Percentiles rank a stretch among this genome's conserved stretches.
These are phyloP conservation scores for Etheostoma nigrum DNA, from an alignment of 2,797 vertebrate species.

Conservation along the genomic window DNA sequence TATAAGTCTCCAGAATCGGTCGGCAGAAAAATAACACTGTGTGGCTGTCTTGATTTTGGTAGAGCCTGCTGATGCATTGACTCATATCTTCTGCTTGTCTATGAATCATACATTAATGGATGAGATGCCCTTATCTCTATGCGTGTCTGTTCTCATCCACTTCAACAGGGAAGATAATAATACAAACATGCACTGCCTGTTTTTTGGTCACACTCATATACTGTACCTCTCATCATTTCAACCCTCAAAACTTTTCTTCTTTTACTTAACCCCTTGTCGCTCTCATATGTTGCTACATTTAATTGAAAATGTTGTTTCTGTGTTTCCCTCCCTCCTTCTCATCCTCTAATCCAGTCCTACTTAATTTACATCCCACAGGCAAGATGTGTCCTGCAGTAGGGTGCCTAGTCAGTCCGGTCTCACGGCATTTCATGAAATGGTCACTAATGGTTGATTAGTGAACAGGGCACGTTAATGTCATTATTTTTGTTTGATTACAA, in stretches of 20 bases:
- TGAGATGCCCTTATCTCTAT: constrained; percentile 79
- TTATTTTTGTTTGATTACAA: no score
- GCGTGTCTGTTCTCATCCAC: constrained; percentile 70
- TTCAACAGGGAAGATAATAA: constrained; percentile 63
- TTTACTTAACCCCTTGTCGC: not conserved
- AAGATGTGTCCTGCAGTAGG: no score
- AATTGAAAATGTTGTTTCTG: not conserved
- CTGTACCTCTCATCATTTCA: constrained; percentile 32
- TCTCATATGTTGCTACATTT: constrained; percentile 1
- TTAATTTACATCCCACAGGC: no score
- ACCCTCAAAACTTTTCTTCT: not conserved
- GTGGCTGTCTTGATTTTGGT: constrained; percentile 70
- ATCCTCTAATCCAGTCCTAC: constrained; percentile 5
- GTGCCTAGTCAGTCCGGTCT: no score
- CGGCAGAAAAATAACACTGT: constrained; percentile 73
- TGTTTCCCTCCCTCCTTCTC: not conserved
- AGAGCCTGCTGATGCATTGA: constrained; percentile 74
- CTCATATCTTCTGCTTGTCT: constrained; percentile 78
- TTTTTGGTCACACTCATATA: constrained; percentile 2
- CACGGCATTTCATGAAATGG: no score
- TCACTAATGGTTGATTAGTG: no score
- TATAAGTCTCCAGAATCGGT: constrained; percentile 69
- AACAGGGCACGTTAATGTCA: no score
- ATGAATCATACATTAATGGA: constrained; percentile 83
- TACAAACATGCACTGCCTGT: constrained; percentile 9